Conservation (phyloP, 2,888 invertebrate species). For the Acronicta aceris region DNA sequence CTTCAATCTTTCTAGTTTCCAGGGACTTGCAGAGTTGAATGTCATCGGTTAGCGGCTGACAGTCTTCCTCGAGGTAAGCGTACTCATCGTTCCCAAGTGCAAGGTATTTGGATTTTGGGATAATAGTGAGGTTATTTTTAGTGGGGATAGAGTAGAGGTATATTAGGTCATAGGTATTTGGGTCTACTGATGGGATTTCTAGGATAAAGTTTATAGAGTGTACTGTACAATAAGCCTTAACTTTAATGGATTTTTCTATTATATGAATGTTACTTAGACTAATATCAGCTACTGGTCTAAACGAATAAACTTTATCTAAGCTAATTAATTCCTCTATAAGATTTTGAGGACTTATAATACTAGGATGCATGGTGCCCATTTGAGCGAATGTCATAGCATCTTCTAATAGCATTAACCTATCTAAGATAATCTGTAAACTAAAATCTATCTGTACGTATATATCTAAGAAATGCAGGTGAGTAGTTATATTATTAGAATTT, state of each 20-base stretch:
- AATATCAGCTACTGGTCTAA: too few relatives aligned
- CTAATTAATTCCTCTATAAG: too few relatives aligned
- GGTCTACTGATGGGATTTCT: slow-evolving; percentile 2
- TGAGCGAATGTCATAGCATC: too few relatives aligned
- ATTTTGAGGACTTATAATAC: neutral
- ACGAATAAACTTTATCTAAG: too few relatives aligned
- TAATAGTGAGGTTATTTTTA: slow-evolving; percentile 5
- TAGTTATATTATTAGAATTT: too few relatives aligned
- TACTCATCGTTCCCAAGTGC: slow-evolving; percentile 13
- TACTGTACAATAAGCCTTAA: slow-evolving; percentile 12
- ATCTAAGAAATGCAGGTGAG: too few relatives aligned
- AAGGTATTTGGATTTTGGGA: slow-evolving; percentile 14
- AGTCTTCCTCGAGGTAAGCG: slow-evolving; percentile 12
- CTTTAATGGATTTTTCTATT: slow-evolving; percentile 7
- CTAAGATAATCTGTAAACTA: too few relatives aligned
- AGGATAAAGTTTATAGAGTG: slow-evolving; percentile 11
- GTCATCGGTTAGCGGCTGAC: neutral
- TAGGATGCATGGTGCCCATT: too few relatives aligned
- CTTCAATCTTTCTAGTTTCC: slow-evolving; percentile 3
- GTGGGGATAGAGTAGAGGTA: slow-evolving; percentile 5
- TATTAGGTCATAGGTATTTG: slow-evolving; percentile 5
- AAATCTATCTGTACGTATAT: too few relatives aligned
- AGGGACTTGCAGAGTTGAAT: slow-evolving; percentile 4
- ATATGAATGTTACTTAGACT: too few relatives aligned
- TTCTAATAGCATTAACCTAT: too few relatives aligned